phyloP scores from a whole-genome alignment of 2,888 invertebrate genomes.

The Lamproptera curius region DNA sequence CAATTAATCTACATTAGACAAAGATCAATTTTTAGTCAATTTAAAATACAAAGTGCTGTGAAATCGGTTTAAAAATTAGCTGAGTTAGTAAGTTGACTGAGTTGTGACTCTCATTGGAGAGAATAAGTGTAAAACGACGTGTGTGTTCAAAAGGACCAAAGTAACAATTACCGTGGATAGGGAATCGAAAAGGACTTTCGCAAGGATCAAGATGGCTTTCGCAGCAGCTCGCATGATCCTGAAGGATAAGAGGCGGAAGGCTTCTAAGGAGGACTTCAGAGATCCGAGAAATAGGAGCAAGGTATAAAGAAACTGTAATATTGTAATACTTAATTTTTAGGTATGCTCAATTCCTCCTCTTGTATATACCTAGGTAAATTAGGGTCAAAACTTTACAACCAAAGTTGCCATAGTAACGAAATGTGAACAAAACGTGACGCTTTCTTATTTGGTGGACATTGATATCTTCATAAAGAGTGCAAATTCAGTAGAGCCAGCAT shows the following conservation, averaged over 20 bases:
- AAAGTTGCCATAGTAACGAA: too few species aligned
- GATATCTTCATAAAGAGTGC: too few species aligned
- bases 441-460: too few species aligned
- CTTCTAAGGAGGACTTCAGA: constrained; percentile 88
- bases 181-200: constrained; percentile 31
- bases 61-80: constrained; percentile 27
- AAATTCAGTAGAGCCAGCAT: too few species aligned
- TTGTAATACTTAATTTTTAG: too few species aligned
- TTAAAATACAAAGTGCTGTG: constrained; percentile 44
- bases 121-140: constrained; percentile 24
- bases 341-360: too few species aligned
- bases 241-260: constrained; percentile 88
- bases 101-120: constrained; percentile 12
- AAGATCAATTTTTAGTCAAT: constrained; percentile 54
- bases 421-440: too few species aligned
- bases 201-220: constrained; percentile 83
- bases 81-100: constrained; percentile 19
- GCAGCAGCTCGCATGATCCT: constrained; percentile 91
- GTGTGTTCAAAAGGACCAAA: not conserved
- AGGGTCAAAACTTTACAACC: too few species aligned
- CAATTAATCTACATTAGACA: constrained; percentile 22
- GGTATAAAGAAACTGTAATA: too few species aligned
- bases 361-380: too few species aligned
- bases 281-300: constrained; percentile 87
- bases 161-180: constrained; percentile 25